Evolutionary conservation across 1,140 invertebrate species (phyloP), one percentile per base, ranked within the genome.

Genomic region (Cryptotermes secundus): DNA sequence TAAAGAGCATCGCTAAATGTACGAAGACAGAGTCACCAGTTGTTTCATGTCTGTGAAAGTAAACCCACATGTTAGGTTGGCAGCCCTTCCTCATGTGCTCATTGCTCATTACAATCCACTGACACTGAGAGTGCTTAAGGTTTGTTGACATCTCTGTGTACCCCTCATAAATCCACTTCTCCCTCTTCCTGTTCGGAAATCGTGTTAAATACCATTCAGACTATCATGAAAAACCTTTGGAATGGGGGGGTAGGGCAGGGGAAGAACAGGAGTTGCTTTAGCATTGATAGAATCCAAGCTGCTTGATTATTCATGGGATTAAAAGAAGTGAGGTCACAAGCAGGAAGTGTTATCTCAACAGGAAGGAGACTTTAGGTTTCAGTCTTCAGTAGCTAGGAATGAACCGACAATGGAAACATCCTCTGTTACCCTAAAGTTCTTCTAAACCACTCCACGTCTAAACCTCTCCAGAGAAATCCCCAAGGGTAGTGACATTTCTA

Each of bases 241-340:
- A n/a, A 3, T 14, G 59, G 59, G 59, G n/a, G 16, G 26, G 16
- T n/a, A n/a, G n/a, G n/a, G 19, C 9, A 31, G 59, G 19, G n/a
- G 31, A 72, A n/a, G 59, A 16, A 59, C 53, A 59, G 53, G 53
- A 31, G 59, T 31, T 72, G 59, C 59, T 16, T 72, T 3, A n/a
- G 59, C 59, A 72, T 72, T 72, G 59, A 72, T 72, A 72, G 59
- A 72, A 31, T 72, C 14, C 59, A 72, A 31, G 59, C 26, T 31
- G n/a, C 59, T 72, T 72, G 59, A 72, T 72, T 72, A 72, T 72
- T 72, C 59, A 72, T 72, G 59, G 59, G 26, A n/a, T 72, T 31
- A 1, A 72, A 72, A 72, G 59, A 72, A 72, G 59, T 72, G 1
- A 72, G 31, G 59, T n/a, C 59, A 31, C 59, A 72, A 72, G 59